A percentile compares a stretch with the other conserved stretches of the same genome.
phyloP scores from a whole-genome alignment of 1,140 invertebrate species.

The Cryptotermes secundus region DNA sequence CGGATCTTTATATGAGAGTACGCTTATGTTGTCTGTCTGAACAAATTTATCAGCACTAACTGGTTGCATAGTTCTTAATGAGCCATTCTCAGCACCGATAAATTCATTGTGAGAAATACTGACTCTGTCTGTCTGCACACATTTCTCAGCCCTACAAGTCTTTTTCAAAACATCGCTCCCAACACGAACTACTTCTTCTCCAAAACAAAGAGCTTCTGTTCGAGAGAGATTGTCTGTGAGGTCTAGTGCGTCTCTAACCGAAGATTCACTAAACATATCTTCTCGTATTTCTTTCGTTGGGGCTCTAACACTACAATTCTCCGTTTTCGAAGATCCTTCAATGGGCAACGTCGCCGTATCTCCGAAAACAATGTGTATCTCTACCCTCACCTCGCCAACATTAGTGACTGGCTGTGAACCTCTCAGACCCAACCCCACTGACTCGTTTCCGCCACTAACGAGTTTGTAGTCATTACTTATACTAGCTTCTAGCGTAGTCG shows the following conservation, averaged over 20 bases:
- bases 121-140: neutral
- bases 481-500: neutral
- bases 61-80: no score
- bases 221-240: no score
- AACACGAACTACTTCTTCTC: neutral
- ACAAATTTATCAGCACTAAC: neutral
- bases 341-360: neutral
- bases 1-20: neutral
- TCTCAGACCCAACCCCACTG: neutral
- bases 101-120: neutral
- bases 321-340: no score
- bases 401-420: neutral
- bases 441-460: neutral
- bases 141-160: neutral
- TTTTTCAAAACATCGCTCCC: neutral
- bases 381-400: neutral
- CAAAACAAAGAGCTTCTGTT: neutral
- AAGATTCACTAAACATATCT: neutral
- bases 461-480: neutral
- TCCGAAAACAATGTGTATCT: neutral
- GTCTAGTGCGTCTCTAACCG: neutral
- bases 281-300: no score
- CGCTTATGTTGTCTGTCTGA: neutral
- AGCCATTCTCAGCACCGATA: no score
- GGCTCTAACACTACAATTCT: no score